These are phyloP conservation scores for Anguilla rostrata DNA, from an alignment of 2,113 vertebrate genomes.

Conservation along the genomic window DNA sequence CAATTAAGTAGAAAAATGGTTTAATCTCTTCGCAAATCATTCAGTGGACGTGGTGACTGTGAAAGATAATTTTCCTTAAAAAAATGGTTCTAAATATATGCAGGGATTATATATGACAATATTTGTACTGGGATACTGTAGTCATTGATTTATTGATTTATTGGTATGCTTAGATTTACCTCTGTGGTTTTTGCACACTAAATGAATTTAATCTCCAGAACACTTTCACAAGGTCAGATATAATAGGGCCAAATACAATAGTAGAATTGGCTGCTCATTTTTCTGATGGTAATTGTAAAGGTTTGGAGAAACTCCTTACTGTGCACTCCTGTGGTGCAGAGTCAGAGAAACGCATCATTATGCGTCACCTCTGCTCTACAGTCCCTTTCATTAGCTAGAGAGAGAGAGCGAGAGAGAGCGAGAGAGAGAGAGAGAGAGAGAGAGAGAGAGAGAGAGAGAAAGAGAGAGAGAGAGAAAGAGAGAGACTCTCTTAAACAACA, in stretches of 20 bases:
- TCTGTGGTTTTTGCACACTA: conserved; percentile 9
- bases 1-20: conserved; percentile 12
- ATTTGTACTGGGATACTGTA: neutral
- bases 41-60: neutral
- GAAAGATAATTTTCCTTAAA: neutral
- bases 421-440: neutral
- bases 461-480: neutral
- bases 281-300: conserved; percentile 10
- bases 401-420: neutral
- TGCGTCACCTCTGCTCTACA: neutral
- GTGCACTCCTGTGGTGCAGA: conserved; percentile 1
- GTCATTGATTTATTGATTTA: conserved; percentile 8
- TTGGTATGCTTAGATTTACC: conserved; percentile 7
- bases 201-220: conserved; percentile 1
- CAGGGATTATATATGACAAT: neutral
- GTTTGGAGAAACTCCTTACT: neutral
- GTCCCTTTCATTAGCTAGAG: neutral
- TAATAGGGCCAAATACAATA: neutral
- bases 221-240: neutral
- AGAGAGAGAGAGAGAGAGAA: neutral
- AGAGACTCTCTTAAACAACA: neutral
- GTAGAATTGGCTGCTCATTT: neutral
- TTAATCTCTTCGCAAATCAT: conserved; percentile 8
- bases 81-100: neutral
- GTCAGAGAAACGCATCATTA: conserved; percentile 8